These are phyloP conservation scores for Eupeodes corollae DNA, from an alignment of 1,140 invertebrate species.

Conservation along the genomic window DNA sequence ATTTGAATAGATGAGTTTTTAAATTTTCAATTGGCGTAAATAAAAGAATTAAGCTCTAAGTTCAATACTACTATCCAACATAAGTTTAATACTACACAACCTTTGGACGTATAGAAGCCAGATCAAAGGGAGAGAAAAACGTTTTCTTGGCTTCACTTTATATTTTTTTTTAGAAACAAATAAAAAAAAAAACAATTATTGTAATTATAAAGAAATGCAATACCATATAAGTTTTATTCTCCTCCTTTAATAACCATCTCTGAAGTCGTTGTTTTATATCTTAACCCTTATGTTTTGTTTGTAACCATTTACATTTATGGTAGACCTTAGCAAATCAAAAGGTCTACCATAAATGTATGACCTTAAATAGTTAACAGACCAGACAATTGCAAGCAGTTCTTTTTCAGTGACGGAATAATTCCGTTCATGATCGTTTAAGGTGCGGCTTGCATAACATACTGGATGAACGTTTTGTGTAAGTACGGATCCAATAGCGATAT, in stretches of 20 bases:
- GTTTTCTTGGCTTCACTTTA: too few relatives aligned
- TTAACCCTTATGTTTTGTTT: slow-evolving; percentile 5
- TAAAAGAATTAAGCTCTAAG: too few relatives aligned
- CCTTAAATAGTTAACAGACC: slow-evolving; percentile 36
- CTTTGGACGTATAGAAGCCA: too few relatives aligned
- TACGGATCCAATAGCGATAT: slow-evolving; percentile 19
- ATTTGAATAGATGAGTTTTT: too few relatives aligned
- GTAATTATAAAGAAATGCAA: too few relatives aligned
- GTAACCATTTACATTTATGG: not conserved
- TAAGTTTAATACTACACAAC: too few relatives aligned
- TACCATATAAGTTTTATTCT: too few relatives aligned
- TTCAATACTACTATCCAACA: too few relatives aligned
- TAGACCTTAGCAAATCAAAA: slow-evolving; percentile 1
- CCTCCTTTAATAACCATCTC: slow-evolving; percentile 3
- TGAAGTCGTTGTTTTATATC: slow-evolving; percentile 3
- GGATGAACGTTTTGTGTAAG: slow-evolving; percentile 15
- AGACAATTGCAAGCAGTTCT: slow-evolving; percentile 42
- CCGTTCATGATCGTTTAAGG: slow-evolving; percentile 33
- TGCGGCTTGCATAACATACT: slow-evolving; percentile 35
- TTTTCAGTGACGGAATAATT: slow-evolving; percentile 39
- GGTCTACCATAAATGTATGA: not conserved
- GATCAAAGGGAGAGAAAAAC: too few relatives aligned
- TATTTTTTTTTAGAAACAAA: too few relatives aligned
- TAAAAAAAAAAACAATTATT: too few relatives aligned
- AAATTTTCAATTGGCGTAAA: too few relatives aligned